Conservation (phyloP, 2,113 vertebrate species). For the Podarcis muralis region DNA sequence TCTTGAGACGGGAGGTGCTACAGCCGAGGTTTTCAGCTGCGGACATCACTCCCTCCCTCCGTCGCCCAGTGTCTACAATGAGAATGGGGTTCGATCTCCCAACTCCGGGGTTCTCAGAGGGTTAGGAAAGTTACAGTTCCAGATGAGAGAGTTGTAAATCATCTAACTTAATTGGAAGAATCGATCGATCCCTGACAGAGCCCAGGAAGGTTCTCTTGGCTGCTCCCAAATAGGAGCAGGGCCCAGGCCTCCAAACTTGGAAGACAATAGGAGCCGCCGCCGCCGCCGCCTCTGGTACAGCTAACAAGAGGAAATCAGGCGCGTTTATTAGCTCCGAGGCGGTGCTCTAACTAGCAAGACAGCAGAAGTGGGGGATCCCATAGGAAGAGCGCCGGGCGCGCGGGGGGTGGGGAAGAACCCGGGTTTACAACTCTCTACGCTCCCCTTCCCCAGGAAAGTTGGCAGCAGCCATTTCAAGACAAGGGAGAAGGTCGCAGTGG, state of each 20-base stretch:
- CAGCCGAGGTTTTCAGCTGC: not conserved
- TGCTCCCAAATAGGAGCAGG: slow-evolving; percentile 4
- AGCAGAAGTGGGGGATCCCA: not conserved
- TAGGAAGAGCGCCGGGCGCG: not conserved
- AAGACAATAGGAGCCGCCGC: not conserved
- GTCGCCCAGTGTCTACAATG: not conserved
- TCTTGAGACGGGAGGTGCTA: not conserved
- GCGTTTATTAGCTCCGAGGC: not conserved
- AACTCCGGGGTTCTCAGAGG: not conserved
- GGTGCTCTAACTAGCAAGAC: not conserved
- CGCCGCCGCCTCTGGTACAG: not conserved
- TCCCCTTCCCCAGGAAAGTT: not conserved
- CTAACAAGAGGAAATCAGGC: not conserved
- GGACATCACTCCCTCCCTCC: too few species aligned
- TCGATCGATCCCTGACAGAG: slow-evolving; percentile 30
- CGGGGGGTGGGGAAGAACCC: not conserved
- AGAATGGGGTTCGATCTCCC: not conserved
- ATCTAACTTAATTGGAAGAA: slow-evolving; percentile 14
- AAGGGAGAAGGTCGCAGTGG: not conserved
- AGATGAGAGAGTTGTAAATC: slow-evolving; percentile 13
- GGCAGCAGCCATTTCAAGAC: not conserved
- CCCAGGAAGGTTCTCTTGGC: not conserved
- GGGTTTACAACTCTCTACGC: not conserved
- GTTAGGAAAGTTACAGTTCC: slow-evolving; percentile 19
- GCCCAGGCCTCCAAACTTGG: not conserved